Evolutionary conservation across 1,140 invertebrate species (phyloP).

Genomic region (Frieseomelitta varia): DNA sequence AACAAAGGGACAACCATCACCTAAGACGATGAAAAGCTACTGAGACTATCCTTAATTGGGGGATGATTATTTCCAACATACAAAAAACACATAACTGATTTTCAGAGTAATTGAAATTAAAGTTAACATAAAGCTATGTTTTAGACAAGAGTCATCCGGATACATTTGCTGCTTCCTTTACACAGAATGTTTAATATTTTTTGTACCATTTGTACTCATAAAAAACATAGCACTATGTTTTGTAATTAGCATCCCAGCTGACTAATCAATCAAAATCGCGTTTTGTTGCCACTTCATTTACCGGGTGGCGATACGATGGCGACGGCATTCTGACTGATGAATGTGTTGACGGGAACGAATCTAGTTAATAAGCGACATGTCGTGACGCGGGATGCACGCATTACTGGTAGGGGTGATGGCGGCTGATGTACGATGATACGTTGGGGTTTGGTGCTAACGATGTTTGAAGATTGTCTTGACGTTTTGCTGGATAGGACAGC

Average conservation of each 20-base stretch:
- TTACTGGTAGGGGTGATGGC: constrained; percentile 80
- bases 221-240: constrained; percentile 75
- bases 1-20: constrained; percentile 47
- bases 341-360: constrained; percentile 77
- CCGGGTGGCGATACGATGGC: constrained; percentile 76
- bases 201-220: background rate
- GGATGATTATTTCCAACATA: constrained; percentile 45
- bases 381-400: constrained; percentile 80
- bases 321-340: constrained; percentile 78
- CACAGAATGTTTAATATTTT: background rate
- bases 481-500: constrained; percentile 77
- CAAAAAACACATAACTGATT: constrained; percentile 53
- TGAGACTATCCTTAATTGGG: constrained; percentile 40
- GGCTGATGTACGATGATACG: constrained; percentile 79
- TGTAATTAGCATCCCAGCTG: constrained; percentile 61
- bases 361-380: constrained; percentile 82
- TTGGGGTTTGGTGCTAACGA: constrained; percentile 80
- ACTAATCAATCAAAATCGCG: constrained; percentile 64
- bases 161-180: background rate
- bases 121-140: constrained; percentile 73
- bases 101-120: constrained; percentile 52
- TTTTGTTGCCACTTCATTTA: constrained; percentile 72
- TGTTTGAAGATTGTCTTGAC: constrained; percentile 77
- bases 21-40: constrained; percentile 50
- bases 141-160: constrained; percentile 13